Evolutionary conservation across 2,113 vertebrate genomes (phyloP).

Genomic region (Prietella phreatophila): DNA sequence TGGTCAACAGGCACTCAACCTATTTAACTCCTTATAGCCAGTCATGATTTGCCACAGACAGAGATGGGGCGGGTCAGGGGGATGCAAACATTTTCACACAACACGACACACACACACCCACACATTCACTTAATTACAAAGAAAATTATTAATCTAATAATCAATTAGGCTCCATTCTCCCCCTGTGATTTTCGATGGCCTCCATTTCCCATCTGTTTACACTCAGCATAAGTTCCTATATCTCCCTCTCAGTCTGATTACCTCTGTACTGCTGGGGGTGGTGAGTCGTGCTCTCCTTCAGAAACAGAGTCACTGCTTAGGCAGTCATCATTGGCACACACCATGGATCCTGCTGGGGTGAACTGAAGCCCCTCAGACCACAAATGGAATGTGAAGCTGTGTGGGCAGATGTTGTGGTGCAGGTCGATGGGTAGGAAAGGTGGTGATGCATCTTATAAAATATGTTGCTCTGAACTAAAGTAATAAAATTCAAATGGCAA

Average conservation of each 20-base stretch:
- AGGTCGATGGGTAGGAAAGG: slow-evolving; percentile 19
- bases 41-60: neutral
- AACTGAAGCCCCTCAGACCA: slow-evolving; percentile 53
- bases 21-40: neutral
- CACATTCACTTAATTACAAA: neutral
- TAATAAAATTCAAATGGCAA: slow-evolving; percentile 30
- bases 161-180: neutral
- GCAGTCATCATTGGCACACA: slow-evolving; percentile 53
- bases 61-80: neutral
- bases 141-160: neutral
- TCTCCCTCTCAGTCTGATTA: slow-evolving; percentile 39
- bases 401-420: slow-evolving; percentile 22
- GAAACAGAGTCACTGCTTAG: slow-evolving; percentile 52
- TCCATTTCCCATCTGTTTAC: slow-evolving; percentile 11
- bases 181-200: slow-evolving; percentile 5
- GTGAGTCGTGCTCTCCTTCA: slow-evolving; percentile 57
- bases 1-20: neutral
- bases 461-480: slow-evolving; percentile 25
- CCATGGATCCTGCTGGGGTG: slow-evolving; percentile 44
- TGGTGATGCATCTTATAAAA: slow-evolving; percentile 37
- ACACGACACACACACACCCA: neutral
- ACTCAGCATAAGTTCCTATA: slow-evolving; percentile 52
- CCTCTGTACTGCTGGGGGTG: slow-evolving; percentile 38
- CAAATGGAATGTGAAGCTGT: slow-evolving; percentile 42
- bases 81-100: neutral